These are phyloP conservation scores for Chlorocebus sabaeus DNA, from an alignment of 2,113 vertebrate species.

Conservation along the genomic window DNA sequence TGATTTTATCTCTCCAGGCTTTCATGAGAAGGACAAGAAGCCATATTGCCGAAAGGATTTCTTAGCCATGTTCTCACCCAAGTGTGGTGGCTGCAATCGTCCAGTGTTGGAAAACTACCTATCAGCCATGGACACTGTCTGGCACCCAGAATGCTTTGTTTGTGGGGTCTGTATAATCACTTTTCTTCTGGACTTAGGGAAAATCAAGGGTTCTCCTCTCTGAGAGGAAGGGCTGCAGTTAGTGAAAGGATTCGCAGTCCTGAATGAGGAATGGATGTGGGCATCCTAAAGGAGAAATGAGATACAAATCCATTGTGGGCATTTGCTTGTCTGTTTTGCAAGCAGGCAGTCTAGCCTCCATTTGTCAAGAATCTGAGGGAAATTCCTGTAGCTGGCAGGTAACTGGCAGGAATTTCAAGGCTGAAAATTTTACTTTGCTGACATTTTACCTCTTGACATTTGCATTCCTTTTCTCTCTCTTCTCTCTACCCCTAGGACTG, in stretches of 20 bases:
- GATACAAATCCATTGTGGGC: background rate
- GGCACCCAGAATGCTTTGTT: conserved; percentile 95
- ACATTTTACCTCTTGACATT: background rate
- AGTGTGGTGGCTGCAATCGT: conserved; percentile 90
- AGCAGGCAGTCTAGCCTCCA: background rate
- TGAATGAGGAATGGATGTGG: background rate
- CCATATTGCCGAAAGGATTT: conserved; percentile 92
- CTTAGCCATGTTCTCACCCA: conserved; percentile 90
- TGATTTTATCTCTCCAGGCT: conserved; percentile 80
- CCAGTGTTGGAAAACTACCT: conserved; percentile 90
- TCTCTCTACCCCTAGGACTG: conserved; percentile 87
- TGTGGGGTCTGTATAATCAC: conserved; percentile 86
- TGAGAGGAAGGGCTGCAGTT: background rate
- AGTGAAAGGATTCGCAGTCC: background rate
- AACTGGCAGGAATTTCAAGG: background rate
- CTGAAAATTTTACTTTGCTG: background rate
- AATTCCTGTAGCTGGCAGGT: background rate
- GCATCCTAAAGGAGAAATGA: background rate
- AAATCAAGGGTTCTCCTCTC: background rate
- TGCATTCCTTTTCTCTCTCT: background rate
- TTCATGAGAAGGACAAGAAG: conserved; percentile 88
- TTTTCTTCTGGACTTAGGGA: accelerated
- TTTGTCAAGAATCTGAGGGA: background rate
- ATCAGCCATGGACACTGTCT: conserved; percentile 89
- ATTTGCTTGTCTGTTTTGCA: background rate